Evolutionary conservation across 2,888 invertebrate genomes (phyloP), one percentile per base, ranked within the genome.

Genomic region (Sipunculus nudus): DNA sequence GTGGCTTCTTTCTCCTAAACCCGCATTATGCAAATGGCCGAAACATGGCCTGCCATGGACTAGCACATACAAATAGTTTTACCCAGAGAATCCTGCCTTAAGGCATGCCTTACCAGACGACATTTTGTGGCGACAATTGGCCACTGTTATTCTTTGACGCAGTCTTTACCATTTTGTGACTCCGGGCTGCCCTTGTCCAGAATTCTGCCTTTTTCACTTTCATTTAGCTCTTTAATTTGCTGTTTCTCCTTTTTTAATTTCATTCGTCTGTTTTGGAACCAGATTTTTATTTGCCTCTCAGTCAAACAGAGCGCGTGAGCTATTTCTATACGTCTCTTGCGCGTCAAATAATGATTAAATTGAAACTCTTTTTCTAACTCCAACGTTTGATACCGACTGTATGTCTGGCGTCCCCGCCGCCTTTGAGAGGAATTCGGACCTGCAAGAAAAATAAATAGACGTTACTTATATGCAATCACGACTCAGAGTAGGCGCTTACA

Each of bases 301-400:
- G 96, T 96, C 83, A 96, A 89, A 85, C 95, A 95, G 75, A 96
- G 89, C 78, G 95, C 93, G 86, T 96, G 95, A 75, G 96, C 96
- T 80, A 96, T 96, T 87, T 96, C 96, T 86, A 96, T 96, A 84
- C 96, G 89, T 87, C 96, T 89, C 88, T 96, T 90, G 86, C 96
- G 89, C 83, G 96, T 96, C 87, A 96, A 90, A 89, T 96, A 96
- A 85, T 96, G 91, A 87, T 96, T 96, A 89, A 95, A 96, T 87
- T 96, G 96, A 88, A 96, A 96, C 88, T 96, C 96, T 85, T 96
- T 96, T 86, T 96, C 96, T 86, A 96, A 88, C 88, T 96, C 96
- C 84, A 96, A 88, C 62, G 96, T 96, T 88, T 96, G 96, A 88
- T 95, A 96, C 85, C 96, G 90, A 78, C 96, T 96, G 87, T 96